Evolutionary conservation across 2,113 vertebrate species (phyloP).

Genomic region (Orthochromis malagaraziensis): DNA sequence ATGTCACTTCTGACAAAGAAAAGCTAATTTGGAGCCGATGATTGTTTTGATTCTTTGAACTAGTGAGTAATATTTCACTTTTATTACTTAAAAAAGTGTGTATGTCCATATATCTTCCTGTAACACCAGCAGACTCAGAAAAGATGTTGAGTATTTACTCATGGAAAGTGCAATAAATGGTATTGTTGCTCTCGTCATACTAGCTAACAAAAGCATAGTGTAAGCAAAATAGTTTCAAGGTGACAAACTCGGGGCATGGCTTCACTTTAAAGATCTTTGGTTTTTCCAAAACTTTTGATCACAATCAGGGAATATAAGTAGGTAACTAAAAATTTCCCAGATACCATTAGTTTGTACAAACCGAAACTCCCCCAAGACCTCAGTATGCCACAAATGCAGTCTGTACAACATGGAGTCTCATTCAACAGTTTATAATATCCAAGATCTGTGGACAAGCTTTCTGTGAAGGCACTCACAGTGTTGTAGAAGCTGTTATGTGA

Average conservation of each 20-base stretch:
- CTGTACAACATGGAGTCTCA: not conserved
- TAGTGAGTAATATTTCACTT: not conserved
- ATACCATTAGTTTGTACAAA: not conserved
- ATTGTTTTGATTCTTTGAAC: not conserved
- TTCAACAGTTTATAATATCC: not conserved
- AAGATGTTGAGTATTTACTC: not conserved
- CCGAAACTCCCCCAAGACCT: not conserved
- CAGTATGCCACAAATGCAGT: not conserved
- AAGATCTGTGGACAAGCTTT: not conserved
- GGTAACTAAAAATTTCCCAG: not conserved
- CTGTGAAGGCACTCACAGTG: not conserved
- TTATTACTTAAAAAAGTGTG: not conserved
- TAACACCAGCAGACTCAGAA: not conserved
- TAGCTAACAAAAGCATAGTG: not conserved
- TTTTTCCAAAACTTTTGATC: not conserved
- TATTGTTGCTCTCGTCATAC: not conserved
- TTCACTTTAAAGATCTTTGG: not conserved
- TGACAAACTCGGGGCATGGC: not conserved
- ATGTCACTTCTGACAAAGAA: not conserved
- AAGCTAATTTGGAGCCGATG: not conserved
- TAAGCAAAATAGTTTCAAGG: not conserved
- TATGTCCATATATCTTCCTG: not conserved
- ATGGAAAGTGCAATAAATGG: not conserved
- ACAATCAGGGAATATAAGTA: not conserved
- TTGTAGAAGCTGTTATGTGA: not conserved